Evolutionary conservation across 2,797 vertebrate species (phyloP).

Genomic region (Ibycter americanus): DNA sequence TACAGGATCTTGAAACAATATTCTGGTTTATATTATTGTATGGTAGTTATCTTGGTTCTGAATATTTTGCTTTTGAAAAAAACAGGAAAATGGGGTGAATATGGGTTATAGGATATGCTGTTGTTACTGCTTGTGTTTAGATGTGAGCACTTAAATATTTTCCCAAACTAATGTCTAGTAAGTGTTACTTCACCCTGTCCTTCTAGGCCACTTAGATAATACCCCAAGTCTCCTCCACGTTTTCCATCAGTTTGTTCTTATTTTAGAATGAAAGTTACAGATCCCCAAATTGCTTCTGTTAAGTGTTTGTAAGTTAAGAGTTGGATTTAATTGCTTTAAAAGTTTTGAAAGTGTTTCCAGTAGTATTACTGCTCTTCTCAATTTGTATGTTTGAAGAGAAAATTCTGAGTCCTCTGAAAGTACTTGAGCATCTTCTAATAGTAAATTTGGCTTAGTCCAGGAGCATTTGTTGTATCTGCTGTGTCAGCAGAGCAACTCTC

Average conservation of each 20-base stretch:
- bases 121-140: background rate
- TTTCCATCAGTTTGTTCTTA: background rate
- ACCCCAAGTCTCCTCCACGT: background rate
- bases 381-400: background rate
- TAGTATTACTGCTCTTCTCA: background rate
- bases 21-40: background rate
- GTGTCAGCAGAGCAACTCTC: background rate
- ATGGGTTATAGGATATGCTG: background rate
- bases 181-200: background rate
- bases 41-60: background rate
- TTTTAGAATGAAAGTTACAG: background rate
- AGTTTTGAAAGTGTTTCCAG: background rate
- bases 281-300: background rate
- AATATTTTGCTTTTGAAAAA: background rate
- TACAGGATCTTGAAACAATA: background rate
- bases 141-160: background rate
- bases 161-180: background rate
- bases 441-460: background rate
- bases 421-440: background rate
- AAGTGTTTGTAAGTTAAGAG: background rate
- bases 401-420: background rate
- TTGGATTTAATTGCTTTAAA: background rate
- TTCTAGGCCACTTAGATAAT: background rate
- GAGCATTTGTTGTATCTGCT: background rate
- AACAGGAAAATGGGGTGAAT: background rate